Evolutionary conservation across 1,140 invertebrate genomes (phyloP), one percentile per base, ranked within the genome.

Genomic region (Brachionus sp.): DNA sequence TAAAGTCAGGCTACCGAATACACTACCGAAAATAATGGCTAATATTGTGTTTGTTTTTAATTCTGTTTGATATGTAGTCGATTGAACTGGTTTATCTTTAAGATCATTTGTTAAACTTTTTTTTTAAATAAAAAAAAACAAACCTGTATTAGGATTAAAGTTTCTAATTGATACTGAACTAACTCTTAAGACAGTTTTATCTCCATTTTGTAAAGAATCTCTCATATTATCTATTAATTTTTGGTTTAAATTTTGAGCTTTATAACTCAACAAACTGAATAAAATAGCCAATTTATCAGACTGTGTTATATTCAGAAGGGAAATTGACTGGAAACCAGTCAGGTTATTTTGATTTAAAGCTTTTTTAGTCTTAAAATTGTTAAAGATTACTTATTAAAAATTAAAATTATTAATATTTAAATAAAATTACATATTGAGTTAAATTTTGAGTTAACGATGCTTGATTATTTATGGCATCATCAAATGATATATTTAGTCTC

Each of bases 41-140:
- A 75, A 35, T 23, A 75, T 75, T 4, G 42, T 75, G 25, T 46
- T 75, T 46, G 70, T 75, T 50, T 46, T 19, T 75, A 35, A 23
- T 19, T 75, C 42, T 46, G 33, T n/a, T 75, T n/a, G 7, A 12
- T 19, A 12, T 35, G 25, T 25, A 25, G 25, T 75, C n/a, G 9
- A 57, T 23, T 57, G n/a, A 2, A 7, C n/a, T 25, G 50, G 50
- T 9, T 57, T 57, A 7, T 57, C 50, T 57, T 50, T 50, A 50
- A 50, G 13, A 50, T 16, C 1, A 66, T 66, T n/a, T 1, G 33
- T 13, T 33, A 12, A 10, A 64, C 7, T 64, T 64, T 64, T 10
- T 25, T 25, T 64, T 23, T 9, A 64, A 62, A 62, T n/a, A 62
- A 62, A 6, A 62, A 12, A 6, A 10, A 0, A 39, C 9, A 7